These are phyloP conservation scores for Remorina albescens DNA, from an alignment of 2,797 vertebrate genomes.

Conservation along the genomic window DNA sequence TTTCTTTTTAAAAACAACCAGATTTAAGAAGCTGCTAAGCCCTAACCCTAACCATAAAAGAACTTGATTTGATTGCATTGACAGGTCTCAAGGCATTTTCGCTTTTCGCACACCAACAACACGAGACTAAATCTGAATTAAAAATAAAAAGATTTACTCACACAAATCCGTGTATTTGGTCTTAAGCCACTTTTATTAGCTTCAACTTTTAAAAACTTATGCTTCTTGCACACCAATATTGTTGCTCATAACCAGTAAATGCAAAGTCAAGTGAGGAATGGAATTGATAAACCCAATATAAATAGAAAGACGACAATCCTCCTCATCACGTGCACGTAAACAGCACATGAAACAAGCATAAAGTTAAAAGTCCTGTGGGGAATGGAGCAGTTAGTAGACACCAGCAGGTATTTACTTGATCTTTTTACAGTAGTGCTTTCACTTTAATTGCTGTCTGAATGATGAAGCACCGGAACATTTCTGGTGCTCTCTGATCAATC, in stretches of 20 bases:
- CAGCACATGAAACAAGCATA: slow-evolving; percentile 48
- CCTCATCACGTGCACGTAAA: slow-evolving; percentile 49
- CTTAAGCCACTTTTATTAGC: slow-evolving; percentile 19
- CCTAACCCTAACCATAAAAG: slow-evolving; percentile 4
- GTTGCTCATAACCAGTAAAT: slow-evolving; percentile 16
- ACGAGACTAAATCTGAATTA: slow-evolving; percentile 41
- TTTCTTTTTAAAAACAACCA: not conserved
- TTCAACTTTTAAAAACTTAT: slow-evolving; percentile 22
- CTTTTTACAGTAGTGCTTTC: slow-evolving; percentile 62
- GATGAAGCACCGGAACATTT: slow-evolving; percentile 66
- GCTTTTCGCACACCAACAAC: slow-evolving; percentile 19
- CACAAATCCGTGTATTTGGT: slow-evolving; percentile 23
- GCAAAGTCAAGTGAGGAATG: slow-evolving; percentile 32
- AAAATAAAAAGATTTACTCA: slow-evolving; percentile 51
- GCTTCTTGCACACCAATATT: slow-evolving; percentile 9
- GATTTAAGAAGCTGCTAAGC: slow-evolving; percentile 10
- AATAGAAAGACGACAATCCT: slow-evolving; percentile 29
- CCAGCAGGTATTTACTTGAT: slow-evolving; percentile 67
- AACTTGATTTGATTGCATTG: slow-evolving; percentile 36
- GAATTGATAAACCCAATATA: slow-evolving; percentile 41
- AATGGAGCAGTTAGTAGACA: slow-evolving; percentile 59
- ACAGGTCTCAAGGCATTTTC: slow-evolving; percentile 21
- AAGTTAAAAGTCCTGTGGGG: slow-evolving; percentile 50
- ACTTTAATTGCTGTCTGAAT: slow-evolving; percentile 75
- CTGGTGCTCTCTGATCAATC: slow-evolving; percentile 67